Conservation (phyloP, 2,113 vertebrate species). For the Ameiurus melas region DNA sequence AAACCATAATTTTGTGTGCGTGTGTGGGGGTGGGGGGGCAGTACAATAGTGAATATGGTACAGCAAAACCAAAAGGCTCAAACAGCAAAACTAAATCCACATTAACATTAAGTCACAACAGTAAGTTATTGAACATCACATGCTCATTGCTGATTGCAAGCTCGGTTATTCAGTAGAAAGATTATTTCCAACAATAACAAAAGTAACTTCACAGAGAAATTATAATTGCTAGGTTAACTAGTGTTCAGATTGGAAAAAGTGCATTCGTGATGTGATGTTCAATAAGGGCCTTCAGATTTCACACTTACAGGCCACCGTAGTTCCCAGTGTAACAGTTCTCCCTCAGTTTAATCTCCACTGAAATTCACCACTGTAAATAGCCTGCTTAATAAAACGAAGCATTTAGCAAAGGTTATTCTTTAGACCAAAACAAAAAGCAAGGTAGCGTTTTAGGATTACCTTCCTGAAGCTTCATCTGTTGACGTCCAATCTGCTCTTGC, state of each 20-base stretch:
- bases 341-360: neutral
- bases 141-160: neutral
- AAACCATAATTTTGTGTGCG: too few species aligned
- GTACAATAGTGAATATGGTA: neutral
- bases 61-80: neutral
- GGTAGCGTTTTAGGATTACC: neutral
- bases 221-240: too few species aligned
- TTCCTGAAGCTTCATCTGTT: conserved; percentile 4
- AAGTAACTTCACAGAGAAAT: too few species aligned
- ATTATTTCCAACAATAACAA: too few species aligned
- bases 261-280: too few species aligned
- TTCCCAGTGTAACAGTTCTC: neutral
- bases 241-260: too few species aligned
- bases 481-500: neutral
- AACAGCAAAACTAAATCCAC: neutral
- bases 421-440: neutral
- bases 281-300: too few species aligned
- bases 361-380: neutral
- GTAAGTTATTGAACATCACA: neutral
- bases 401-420: neutral
- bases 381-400: neutral
- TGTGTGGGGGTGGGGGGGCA: too few species aligned
- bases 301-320: neutral
- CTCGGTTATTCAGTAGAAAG: too few species aligned
- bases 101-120: neutral